A percentile compares a stretch with the other conserved stretches of the same genome.
Evolutionary conservation across 2,888 invertebrate species (phyloP).

Genomic region (Drosophila colorata): DNA sequence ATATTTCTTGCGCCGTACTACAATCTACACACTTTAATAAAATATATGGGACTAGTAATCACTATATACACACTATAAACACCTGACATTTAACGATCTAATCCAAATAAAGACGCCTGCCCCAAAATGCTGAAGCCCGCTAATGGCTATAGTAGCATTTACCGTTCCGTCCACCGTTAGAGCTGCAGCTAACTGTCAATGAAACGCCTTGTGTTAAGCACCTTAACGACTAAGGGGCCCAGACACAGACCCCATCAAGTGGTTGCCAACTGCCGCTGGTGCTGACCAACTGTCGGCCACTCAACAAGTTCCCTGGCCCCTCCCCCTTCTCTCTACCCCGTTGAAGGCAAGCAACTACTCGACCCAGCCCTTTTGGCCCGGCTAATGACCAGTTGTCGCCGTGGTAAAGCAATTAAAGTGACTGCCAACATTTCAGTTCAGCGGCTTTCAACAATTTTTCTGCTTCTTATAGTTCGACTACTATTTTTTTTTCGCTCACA

Average conservation of each 20-base stretch:
- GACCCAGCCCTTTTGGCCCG: constrained; percentile 4
- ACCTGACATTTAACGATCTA: constrained; percentile 38
- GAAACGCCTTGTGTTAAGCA: constrained; percentile 72
- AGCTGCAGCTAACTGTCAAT: constrained; percentile 27
- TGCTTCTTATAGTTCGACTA: background rate
- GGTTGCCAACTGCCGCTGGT: constrained; percentile 24
- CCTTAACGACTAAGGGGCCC: constrained; percentile 69
- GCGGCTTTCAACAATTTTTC: constrained; percentile 47
- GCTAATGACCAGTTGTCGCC: constrained; percentile 71
- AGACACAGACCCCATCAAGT: constrained; percentile 34
- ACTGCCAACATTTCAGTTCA: constrained; percentile 47
- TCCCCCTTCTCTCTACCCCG: background rate
- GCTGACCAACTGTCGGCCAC: constrained; percentile 46
- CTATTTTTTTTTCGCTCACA: constrained; percentile 34
- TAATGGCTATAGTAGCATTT: constrained; percentile 55
- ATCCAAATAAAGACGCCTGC: constrained; percentile 54
- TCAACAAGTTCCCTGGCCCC: constrained; percentile 54
- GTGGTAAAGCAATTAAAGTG: constrained; percentile 73
- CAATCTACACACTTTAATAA: no score
- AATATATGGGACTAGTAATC: no score
- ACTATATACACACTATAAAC: constrained; percentile 11
- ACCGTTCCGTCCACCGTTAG: constrained; percentile 19
- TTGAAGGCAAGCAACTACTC: no score
- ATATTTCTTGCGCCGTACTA: no score
- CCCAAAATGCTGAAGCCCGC: constrained; percentile 53